Evolutionary conservation across 2,888 invertebrate species (phyloP), one percentile per base, ranked within the genome.

Genomic region (Ormyrus nitidulus): DNA sequence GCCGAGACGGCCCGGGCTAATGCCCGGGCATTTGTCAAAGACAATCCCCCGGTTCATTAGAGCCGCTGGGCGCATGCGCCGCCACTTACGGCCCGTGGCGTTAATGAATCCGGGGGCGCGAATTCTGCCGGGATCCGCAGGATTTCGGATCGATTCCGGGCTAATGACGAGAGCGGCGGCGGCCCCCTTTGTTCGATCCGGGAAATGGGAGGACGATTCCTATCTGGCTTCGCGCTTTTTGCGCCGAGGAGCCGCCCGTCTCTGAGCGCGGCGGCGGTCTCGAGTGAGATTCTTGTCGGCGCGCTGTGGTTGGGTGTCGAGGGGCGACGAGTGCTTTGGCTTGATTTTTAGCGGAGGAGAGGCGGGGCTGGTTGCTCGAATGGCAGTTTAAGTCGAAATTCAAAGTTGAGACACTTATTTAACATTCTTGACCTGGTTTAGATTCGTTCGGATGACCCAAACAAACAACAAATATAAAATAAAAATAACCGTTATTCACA

Each of bases 1-100:
- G 48, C 34, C 53, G 69, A n/a, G 68, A 64, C 7, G n/a, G 5
- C 11, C 10, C 11, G 64, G 84, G 34, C 34, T 84, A 85, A 85
- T 85, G 83, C 83, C 34, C 81, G 81, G 83, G 83, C 86, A 84
- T 85, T 85, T 85, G 84, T 86, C 85, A 85, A 83, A 85, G 83
- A 81, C 83, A 82, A 82, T 83, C 83, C 84, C 71, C 76, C 81
- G 81, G 82, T 84, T 83, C 84, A 83, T 83, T 83, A 83, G 81
- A 81, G 81, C 81, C 84, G 80, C 77, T 82, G 13, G 61, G 77
- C 59, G 13, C 74, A 44, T 68, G 59, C 78, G 53, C n/a, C 53
- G 58, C 58, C 1, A 6, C 54, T 34, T 53, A 68, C n/a, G 44
- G 19, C 10, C 58, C 19, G 19, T 11, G 59, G 51, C 54, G 54